phyloP scores from a whole-genome alignment of 2,888 invertebrate species.

The Leptothorax acervorum region DNA sequence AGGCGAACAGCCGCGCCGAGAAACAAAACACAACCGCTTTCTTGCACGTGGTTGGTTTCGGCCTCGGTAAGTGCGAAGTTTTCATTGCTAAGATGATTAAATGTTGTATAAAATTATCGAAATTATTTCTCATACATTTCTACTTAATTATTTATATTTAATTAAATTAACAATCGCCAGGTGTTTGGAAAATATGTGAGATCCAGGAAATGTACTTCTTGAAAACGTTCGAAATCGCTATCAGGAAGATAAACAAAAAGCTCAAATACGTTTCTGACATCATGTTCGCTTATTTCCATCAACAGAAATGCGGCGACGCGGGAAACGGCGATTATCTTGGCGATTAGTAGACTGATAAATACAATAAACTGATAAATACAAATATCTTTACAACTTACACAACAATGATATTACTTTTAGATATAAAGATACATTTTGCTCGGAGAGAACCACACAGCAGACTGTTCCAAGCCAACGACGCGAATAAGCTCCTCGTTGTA shows the following conservation, averaged over 20 bases:
- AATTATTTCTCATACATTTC: not conserved
- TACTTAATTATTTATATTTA: not conserved
- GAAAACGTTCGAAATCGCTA: conserved; percentile 88
- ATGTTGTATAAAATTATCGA: not conserved
- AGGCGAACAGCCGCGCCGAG: conserved; percentile 88
- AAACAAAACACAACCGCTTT: conserved; percentile 87
- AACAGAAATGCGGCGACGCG: conserved; percentile 85
- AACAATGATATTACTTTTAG: conserved; percentile 69
- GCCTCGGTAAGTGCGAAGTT: conserved; percentile 81
- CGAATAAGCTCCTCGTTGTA: conserved; percentile 87
- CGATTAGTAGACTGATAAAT: conserved; percentile 68
- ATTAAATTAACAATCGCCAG: conserved; percentile 77
- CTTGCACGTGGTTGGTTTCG: conserved; percentile 89
- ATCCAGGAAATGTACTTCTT: conserved; percentile 89
- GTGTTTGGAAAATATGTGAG: conserved; percentile 89
- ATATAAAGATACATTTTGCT: conserved; percentile 84
- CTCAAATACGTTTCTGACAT: conserved; percentile 88
- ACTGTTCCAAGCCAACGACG: conserved; percentile 77
- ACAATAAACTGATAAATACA: not conserved
- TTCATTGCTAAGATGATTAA: not conserved
- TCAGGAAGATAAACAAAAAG: conserved; percentile 86
- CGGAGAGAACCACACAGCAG: conserved; percentile 82
- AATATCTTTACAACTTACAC: not conserved
- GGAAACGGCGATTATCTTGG: conserved; percentile 85
- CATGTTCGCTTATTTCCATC: conserved; percentile 89